Base-by-base conservation (phyloP, 2,797 vertebrate genomes). In the Gallirallus australis region DNA sequence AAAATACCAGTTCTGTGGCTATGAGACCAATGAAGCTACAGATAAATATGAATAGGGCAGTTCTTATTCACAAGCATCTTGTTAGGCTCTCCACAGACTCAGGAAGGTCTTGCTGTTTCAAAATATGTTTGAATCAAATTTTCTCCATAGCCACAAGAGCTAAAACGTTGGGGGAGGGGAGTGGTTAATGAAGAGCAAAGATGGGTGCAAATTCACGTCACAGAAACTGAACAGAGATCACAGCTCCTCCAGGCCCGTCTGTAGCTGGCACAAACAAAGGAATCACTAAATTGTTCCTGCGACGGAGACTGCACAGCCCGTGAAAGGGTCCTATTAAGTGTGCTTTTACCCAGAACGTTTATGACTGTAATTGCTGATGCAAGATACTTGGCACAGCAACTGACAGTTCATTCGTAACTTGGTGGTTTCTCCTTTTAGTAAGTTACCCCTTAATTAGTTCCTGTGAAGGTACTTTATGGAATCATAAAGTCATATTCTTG, bases 311-410 rank as follows among this genome's bases (percentile, higher is more conserved):
- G 70, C 71, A 56, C 21, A 89, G 66, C 60, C 86, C 2, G 0
- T 95, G 90, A 89, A 95, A 95, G 83, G 48, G 71, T 65, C 94
- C 91, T 66, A 21, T 86, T 90, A 92, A 95, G 28, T 84, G 71
- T 89, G 88, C 82, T 97, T 83, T 92, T 90, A 93, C 52, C 91
- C 88, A 89, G 91, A 71, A 91, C 23, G 15, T 90, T 92, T 90
- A 77, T 69, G 83, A 3, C 79, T 80, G 16, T 88, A 84, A 73
- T 87, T 86, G 73, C 86, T 85, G 83, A 76, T 93, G 89, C 93
- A 84, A 90, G 90, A 75, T 85, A 25, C 71, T 96, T 96, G 94
- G 82, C 90, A 89, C 70, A 91, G 87, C 82, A 54, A 71, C 59
- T 83, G 66, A 53, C 65, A 75, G 52, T 88, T 92, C 84, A 91